Evolutionary conservation across 2,113 vertebrate species (phyloP), one percentile per base, ranked within the genome.

Genomic region (Etheostoma spectabile): DNA sequence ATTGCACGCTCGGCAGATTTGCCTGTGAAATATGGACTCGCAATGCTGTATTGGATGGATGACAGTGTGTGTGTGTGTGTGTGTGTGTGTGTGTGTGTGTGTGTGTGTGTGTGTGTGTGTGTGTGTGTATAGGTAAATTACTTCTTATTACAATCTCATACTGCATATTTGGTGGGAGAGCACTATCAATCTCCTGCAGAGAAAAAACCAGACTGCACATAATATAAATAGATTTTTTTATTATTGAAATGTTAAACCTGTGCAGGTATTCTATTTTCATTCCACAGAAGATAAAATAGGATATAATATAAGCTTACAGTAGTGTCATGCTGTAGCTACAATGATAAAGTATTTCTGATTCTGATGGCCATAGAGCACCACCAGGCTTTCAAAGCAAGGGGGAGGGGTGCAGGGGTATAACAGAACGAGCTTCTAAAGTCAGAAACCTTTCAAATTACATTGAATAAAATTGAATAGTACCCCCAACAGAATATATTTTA

Each of bases 1-100:
- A 94, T 85, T 90, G 94, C 93, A 88, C 42, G 72, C 87, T 89
- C 84, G 24, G 91, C 94, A 95, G 80, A 92, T 94, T 79, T 88
- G 80, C 79, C 51, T 71, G 83, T 94, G 93, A 95, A 93, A 93
- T 94, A 94, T 92, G 85, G 92, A 60, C 79, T 73, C 45, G 38
- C 75, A 60, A 52, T 60, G 86, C 80, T 88, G 82, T 82, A 79
- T 70, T 82, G 77, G 67, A 79, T 69, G 42, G 61, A 82, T 65
- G 56, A 22, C 2, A 33, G 71, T 80, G 60, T 83, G 46, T 86
- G 77, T 77, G 51, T 55, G 52, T 59, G 62, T 77, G 53, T 35
- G 30, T 67, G 46, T 69, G 61, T 60, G 52, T 78, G 69, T 67
- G 69, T 57, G 59, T 52, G 72, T 52, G 76, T 57, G 69, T 51